Evolutionary conservation across 2,113 vertebrate species (phyloP).

Genomic region (Rattus norvegicus): DNA sequence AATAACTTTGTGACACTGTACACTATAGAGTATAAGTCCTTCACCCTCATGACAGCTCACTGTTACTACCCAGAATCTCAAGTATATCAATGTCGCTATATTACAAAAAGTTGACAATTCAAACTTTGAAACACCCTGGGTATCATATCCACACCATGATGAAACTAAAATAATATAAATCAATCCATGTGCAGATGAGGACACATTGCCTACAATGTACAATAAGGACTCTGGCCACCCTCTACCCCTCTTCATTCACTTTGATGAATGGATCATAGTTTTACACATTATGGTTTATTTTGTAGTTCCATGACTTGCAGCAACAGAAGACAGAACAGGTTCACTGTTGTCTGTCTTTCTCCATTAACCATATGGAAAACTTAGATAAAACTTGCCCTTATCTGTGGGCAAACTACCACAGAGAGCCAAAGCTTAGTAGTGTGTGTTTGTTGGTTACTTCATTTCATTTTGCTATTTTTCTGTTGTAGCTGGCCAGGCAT

Average conservation of each 20-base stretch:
- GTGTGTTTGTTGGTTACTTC: background rate
- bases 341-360: background rate
- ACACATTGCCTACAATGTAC: background rate
- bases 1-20: background rate
- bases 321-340: background rate
- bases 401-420: background rate
- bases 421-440: background rate
- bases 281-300: background rate
- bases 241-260: background rate
- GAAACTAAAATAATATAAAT: background rate
- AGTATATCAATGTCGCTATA: background rate
- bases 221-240: background rate
- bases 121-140: background rate
- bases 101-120: background rate
- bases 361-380: background rate
- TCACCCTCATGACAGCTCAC: background rate
- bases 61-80: background rate
- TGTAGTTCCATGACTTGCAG: background rate
- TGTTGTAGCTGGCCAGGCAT: background rate
- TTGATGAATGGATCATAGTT: background rate
- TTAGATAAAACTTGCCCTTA: background rate
- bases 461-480: background rate
- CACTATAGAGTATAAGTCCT: background rate
- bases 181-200: background rate
- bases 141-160: background rate